Conservation (phyloP, 2,113 vertebrate genomes). For the Urocolius indicus region DNA sequence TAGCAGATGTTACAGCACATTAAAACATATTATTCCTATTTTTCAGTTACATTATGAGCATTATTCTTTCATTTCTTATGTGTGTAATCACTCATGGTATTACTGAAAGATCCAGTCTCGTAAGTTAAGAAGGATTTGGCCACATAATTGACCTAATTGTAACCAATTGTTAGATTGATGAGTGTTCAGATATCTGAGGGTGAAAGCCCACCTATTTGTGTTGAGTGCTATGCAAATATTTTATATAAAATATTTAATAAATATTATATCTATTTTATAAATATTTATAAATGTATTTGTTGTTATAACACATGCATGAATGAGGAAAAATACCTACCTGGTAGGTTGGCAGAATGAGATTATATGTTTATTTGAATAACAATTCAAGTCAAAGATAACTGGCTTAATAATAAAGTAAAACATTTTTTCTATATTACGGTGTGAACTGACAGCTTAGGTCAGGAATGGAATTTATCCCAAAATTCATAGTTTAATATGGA, state of each 20-base stretch:
- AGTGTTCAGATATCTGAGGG: neutral
- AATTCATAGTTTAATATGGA: neutral
- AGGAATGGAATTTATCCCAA: neutral
- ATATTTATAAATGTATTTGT: neutral
- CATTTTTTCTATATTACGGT: neutral
- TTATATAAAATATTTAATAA: neutral
- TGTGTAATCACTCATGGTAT: neutral
- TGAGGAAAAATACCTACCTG: neutral
- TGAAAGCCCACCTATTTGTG: neutral
- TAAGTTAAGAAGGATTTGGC: neutral
- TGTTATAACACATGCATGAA: neutral
- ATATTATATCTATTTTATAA: neutral
- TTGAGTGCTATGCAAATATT: neutral
- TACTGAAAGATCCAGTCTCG: neutral
- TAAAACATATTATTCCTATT: neutral
- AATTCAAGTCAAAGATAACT: neutral
- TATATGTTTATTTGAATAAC: neutral
- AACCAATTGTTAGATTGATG: neutral
- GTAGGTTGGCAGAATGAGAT: neutral
- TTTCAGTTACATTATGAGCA: neutral
- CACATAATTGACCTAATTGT: neutral
- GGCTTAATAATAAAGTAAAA: neutral
- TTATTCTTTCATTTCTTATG: neutral
- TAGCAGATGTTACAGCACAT: neutral
- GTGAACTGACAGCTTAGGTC: neutral